A percentile compares a stretch with the other conserved stretches of the same genome.
Conservation (phyloP, 1,140 invertebrate genomes). For the Yoshiicerus persimilis region DNA sequence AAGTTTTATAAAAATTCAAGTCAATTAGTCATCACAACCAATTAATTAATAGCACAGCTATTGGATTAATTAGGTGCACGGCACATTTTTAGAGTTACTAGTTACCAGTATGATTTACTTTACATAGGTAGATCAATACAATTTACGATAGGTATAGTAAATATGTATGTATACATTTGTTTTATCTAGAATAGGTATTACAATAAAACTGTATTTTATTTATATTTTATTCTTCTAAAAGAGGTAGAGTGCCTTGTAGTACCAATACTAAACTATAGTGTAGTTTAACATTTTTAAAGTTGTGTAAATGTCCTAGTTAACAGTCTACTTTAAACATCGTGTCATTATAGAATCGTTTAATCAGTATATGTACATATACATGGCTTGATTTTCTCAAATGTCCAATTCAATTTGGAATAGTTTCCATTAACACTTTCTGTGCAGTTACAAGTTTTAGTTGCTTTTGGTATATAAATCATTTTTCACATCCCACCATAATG, state of each 20-base stretch:
- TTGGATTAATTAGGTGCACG: background rate
- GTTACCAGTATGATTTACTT: background rate
- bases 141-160: background rate
- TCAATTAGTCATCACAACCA: background rate
- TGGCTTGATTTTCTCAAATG: background rate
- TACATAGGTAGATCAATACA: background rate
- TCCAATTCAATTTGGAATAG: background rate
- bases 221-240: background rate
- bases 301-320: background rate
- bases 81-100: background rate
- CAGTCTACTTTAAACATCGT: background rate
- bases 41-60: constrained; percentile 20
- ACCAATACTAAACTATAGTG: background rate
- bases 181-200: background rate
- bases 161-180: background rate
- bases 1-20: background rate
- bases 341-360: background rate
- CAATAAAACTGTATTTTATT: background rate
- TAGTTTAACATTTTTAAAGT: background rate
- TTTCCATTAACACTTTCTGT: background rate
- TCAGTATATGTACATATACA: background rate
- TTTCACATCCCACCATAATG: background rate
- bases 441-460: background rate
- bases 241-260: background rate
- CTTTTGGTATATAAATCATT: background rate